These are phyloP conservation scores for Meriones psammophilus DNA, from an alignment of 2,797 vertebrate species.

Conservation along the genomic window DNA sequence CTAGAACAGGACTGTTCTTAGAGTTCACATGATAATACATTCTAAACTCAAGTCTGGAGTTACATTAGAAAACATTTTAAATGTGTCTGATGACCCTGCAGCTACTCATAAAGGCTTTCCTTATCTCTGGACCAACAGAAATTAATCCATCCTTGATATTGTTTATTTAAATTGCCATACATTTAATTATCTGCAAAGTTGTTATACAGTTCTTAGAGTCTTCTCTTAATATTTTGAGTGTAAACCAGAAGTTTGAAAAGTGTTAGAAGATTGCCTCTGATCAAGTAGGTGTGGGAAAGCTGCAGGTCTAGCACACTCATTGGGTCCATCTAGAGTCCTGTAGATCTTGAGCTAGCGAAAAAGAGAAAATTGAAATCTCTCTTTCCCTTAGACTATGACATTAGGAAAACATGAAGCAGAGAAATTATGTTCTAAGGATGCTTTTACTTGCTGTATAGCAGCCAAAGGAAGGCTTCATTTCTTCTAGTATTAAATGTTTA, in stretches of 20 bases:
- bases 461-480: background rate
- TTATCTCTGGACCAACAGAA: background rate
- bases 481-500: background rate
- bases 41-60: conserved; percentile 9
- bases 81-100: background rate
- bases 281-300: background rate
- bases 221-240: background rate
- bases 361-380: background rate
- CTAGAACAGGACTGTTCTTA: background rate
- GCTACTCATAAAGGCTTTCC: background rate
- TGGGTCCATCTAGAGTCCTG: background rate
- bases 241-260: background rate
- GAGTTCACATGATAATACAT: background rate
- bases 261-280: background rate
- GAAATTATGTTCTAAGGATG: background rate
- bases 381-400: background rate
- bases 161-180: background rate
- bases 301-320: background rate
- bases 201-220: background rate
- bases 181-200: background rate
- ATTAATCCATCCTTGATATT: background rate
- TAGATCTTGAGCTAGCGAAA: conserved; percentile 22
- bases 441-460: background rate
- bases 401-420: background rate
- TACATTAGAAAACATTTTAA: conserved; percentile 11